A percentile compares a stretch with the other conserved stretches of the same genome.
phyloP scores from a whole-genome alignment of 2,888 invertebrate species.

The Schizaphis graminum region DNA sequence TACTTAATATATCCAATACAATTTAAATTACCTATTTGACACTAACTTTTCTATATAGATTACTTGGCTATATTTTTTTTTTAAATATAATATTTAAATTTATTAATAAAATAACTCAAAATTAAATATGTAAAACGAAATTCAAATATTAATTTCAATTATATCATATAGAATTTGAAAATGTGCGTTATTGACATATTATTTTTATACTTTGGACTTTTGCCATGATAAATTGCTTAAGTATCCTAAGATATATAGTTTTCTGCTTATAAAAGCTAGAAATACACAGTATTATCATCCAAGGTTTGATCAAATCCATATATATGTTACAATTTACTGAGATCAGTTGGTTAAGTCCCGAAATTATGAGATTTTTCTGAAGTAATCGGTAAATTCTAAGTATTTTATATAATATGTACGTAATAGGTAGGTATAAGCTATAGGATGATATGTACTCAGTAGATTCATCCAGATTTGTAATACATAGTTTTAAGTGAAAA shows the following conservation, averaged over 20 bases:
- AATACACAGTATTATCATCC: not conserved
- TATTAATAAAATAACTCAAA: not conserved
- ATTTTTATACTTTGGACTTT: not conserved
- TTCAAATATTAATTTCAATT: not conserved
- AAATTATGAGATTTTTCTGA: not conserved
- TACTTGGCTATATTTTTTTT: not conserved
- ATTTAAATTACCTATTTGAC: no score
- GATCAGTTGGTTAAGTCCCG: not conserved
- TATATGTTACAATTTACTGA: not conserved
- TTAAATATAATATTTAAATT: not conserved
- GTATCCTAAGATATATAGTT: not conserved
- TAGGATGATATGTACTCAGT: not conserved
- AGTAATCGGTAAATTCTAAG: not conserved
- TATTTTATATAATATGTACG: not conserved
- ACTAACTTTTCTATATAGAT: no score
- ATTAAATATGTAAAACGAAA: not conserved
- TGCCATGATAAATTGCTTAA: not conserved
- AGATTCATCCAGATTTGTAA: not conserved
- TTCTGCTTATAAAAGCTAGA: not conserved
- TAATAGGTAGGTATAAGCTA: not conserved
- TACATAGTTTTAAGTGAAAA: not conserved
- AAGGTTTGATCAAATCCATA: not conserved
- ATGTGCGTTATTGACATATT: not conserved
- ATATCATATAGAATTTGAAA: not conserved
- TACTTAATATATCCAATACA: no score